phyloP scores from a whole-genome alignment of 2,797 vertebrate species.

The Benthosema pterotum region DNA sequence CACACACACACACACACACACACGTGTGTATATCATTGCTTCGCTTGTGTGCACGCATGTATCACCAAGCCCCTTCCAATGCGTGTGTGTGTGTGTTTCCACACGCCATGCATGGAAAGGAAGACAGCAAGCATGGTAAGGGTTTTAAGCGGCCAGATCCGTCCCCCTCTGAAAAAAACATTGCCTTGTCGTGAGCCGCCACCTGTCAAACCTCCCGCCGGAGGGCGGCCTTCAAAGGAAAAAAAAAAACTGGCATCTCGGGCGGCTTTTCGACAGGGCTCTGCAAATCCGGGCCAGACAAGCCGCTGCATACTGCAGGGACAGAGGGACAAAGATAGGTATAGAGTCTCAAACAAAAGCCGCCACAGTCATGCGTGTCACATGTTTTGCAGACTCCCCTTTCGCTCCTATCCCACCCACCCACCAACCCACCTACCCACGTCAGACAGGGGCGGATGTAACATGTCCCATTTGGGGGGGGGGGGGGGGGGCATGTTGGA shows the following conservation, averaged over 20 bases:
- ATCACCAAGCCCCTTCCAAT: not conserved
- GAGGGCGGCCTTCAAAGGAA: slow-evolving; percentile 34
- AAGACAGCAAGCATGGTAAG: slow-evolving; percentile 41
- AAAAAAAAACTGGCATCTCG: slow-evolving; percentile 31
- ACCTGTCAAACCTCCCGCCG: slow-evolving; percentile 56
- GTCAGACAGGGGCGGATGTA: no score
- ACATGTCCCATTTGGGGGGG: no score
- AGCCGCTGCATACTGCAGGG: no score
- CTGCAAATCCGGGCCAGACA: slow-evolving; percentile 9
- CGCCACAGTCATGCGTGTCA: slow-evolving; percentile 52
- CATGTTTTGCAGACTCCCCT: slow-evolving; percentile 52
- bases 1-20: no score
- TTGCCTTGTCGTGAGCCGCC: slow-evolving; percentile 30
- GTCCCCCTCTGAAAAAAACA: slow-evolving; percentile 45
- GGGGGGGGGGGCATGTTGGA: no score
- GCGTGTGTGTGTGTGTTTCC: not conserved
- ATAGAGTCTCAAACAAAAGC: slow-evolving; percentile 39
- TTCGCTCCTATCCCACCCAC: no score
- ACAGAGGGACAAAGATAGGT: slow-evolving; percentile 23
- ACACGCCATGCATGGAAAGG: slow-evolving; percentile 16
- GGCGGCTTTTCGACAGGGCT: slow-evolving; percentile 19
- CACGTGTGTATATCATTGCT: no score
- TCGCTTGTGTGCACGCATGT: not conserved
- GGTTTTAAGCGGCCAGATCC: slow-evolving; percentile 50
- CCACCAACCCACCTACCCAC: slow-evolving; percentile 3